A percentile compares a stretch with the other conserved stretches of the same genome.
Evolutionary conservation across 1,140 invertebrate species (phyloP).

Genomic region (Orchestia grillus): DNA sequence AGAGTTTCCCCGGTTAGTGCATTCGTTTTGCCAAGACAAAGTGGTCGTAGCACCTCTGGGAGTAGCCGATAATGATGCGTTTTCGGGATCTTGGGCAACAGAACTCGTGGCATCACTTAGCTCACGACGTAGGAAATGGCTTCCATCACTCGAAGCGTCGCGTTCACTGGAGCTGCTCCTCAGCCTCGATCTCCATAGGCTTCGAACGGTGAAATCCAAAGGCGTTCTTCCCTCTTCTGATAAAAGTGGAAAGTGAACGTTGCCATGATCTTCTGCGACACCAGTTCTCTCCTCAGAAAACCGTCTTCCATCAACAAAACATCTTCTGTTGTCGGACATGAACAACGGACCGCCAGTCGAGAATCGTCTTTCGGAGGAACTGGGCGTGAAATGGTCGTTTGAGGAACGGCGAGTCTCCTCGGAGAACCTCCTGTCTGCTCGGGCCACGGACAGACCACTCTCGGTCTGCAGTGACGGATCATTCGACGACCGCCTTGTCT

Average conservation of each 20-base stretch:
- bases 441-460: not conserved
- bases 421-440: not conserved
- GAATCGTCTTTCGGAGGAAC: not conserved
- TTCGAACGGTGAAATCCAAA: not conserved
- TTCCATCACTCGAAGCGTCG: not conserved
- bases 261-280: not conserved
- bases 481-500: not conserved
- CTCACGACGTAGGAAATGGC: not conserved
- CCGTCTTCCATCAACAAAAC: conserved; percentile 20
- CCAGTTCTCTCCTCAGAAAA: not conserved
- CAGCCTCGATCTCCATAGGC: not conserved
- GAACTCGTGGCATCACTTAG: not conserved
- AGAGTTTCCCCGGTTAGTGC: conserved; percentile 2
- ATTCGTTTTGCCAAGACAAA: conserved; percentile 16
- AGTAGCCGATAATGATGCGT: not conserved
- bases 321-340: not conserved
- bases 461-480: not conserved
- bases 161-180: conserved; percentile 1
- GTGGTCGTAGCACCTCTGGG: not conserved
- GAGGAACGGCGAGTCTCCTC: not conserved
- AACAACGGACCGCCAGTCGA: conserved; percentile 22
- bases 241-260: conserved; percentile 21
- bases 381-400: not conserved
- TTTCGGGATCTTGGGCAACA: not conserved
- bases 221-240: not conserved